phyloP scores from a whole-genome alignment of 2,797 vertebrate genomes.

The Typhlichthys subterraneus region DNA sequence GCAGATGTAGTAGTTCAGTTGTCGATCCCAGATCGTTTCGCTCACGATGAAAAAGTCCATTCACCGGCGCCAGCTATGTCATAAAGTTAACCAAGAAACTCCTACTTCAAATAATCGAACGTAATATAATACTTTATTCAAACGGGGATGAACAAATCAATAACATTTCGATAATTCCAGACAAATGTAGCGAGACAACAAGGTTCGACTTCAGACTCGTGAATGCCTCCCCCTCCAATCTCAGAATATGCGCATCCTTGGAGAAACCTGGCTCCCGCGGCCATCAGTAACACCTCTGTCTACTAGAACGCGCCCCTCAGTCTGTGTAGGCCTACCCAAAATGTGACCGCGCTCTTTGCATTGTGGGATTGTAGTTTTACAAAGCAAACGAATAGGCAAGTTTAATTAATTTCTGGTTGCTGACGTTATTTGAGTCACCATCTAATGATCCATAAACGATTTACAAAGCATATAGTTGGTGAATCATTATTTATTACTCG shows the following conservation, averaged over 20 bases:
- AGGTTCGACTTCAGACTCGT: constrained; percentile 59
- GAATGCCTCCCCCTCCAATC: constrained; percentile 67
- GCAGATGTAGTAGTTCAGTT: constrained; percentile 24
- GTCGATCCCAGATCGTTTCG: constrained; percentile 55
- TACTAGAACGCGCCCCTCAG: constrained; percentile 7
- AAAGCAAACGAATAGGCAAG: not conserved
- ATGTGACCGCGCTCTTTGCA: constrained; percentile 45
- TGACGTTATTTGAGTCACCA: not conserved
- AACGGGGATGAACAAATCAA: constrained; percentile 2
- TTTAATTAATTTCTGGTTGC: not conserved
- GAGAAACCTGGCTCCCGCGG: constrained; percentile 64
- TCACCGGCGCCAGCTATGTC: constrained; percentile 36
- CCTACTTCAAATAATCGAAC: not conserved
- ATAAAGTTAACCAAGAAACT: constrained; percentile 45
- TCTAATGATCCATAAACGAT: not conserved
- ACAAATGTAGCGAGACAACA: constrained; percentile 49
- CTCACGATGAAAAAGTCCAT: constrained; percentile 44
- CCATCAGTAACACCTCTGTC: constrained; percentile 62
- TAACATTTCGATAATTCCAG: constrained; percentile 39
- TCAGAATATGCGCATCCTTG: constrained; percentile 56
- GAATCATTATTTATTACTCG: no score
- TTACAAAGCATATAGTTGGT: no score
- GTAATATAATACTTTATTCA: not conserved
- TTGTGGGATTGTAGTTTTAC: constrained; percentile 62
- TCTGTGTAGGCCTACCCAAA: not conserved